Conservation (phyloP, 64 coral and sea anemone species). For the Actinia equina region DNA sequence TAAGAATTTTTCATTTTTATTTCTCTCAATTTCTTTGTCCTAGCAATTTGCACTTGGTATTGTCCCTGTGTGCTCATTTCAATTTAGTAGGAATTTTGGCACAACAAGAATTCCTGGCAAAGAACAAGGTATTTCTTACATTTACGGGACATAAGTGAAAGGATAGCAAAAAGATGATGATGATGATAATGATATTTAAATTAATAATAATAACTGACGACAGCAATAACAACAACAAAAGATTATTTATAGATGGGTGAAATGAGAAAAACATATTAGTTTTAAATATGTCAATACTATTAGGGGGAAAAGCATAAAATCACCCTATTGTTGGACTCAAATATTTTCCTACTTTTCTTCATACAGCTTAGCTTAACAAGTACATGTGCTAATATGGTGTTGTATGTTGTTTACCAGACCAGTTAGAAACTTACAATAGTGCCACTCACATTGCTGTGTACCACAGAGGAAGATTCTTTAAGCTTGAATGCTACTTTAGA, state of each 20-base stretch:
- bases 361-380: too few species aligned
- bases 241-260: too few species aligned
- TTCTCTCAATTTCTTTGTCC: constrained; percentile 5
- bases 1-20: neutral
- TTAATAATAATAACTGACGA: too few species aligned
- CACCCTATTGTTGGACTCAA: too few species aligned
- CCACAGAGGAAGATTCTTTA: constrained; percentile 80
- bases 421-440: constrained; percentile 29
- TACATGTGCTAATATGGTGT: neutral
- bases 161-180: too few species aligned
- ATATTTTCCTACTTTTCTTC: too few species aligned
- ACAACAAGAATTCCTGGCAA: constrained; percentile 97
- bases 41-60: constrained; percentile 92
- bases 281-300: too few species aligned
- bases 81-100: constrained; percentile 85
- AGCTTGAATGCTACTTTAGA: constrained; percentile 52
- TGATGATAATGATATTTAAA: too few species aligned
- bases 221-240: too few species aligned
- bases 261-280: too few species aligned
- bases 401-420: constrained; percentile 30
- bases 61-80: constrained; percentile 87
- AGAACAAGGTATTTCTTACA: constrained; percentile 71
- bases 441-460: constrained; percentile 64
- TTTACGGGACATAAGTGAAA: too few species aligned
- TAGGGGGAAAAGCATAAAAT: too few species aligned